Percentiles rank a stretch among this genome's conserved stretches.
Conservation (phyloP, 2,888 invertebrate genomes). For the Ormyrus pomaceus region DNA sequence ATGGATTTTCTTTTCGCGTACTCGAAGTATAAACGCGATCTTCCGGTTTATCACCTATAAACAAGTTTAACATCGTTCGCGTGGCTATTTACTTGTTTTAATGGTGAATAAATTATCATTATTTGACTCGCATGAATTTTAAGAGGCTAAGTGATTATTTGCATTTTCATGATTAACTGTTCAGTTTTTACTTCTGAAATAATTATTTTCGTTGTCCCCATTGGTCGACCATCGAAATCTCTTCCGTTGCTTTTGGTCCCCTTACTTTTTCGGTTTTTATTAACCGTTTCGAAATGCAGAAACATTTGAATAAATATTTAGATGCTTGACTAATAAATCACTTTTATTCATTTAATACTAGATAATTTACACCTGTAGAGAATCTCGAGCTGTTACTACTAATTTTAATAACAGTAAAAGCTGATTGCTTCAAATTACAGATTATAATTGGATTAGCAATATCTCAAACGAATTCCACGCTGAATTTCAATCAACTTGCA, state of each 20-base stretch:
- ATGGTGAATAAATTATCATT: conserved; percentile 43
- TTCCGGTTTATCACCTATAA: conserved; percentile 40
- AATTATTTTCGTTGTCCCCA: neutral
- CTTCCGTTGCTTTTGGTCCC: no score
- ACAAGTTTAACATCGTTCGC: conserved; percentile 27
- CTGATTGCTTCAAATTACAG: neutral
- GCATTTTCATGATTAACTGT: conserved; percentile 23
- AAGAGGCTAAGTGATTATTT: conserved; percentile 32
- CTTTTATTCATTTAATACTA: no score
- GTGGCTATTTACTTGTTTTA: conserved; percentile 29
- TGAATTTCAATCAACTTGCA: no score
- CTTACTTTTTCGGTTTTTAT: no score
- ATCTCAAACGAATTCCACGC: no score
- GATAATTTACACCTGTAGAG: no score
- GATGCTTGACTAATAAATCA: no score
- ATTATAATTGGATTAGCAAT: neutral
- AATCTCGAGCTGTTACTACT: no score
- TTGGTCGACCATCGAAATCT: no score
- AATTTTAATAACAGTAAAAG: no score
- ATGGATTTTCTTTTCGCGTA: conserved; percentile 13
- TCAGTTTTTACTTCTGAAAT: conserved; percentile 12
- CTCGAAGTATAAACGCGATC: conserved; percentile 28
- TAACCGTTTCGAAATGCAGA: no score
- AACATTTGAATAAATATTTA: no score
- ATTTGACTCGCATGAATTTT: conserved; percentile 35